Evolutionary conservation across 2,888 invertebrate species (phyloP).

Genomic region (Orchesella flavescens): DNA sequence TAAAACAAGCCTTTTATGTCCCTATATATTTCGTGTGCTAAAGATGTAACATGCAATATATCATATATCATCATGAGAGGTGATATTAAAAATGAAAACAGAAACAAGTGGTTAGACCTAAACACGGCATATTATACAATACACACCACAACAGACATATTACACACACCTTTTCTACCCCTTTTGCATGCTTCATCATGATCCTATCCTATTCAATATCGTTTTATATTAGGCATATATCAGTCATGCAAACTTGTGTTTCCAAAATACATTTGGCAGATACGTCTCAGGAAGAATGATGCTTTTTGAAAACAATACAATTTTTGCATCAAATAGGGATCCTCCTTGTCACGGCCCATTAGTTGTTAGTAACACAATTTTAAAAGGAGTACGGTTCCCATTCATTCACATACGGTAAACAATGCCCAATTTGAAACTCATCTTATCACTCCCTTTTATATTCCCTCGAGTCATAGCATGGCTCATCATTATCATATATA

Average conservation of each 20-base stretch:
- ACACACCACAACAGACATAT: no score
- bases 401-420: not conserved
- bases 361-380: not conserved
- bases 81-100: no score
- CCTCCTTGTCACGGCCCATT: constrained; percentile 37
- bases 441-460: not conserved
- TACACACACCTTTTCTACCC: constrained; percentile 13
- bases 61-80: no score
- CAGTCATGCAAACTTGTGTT: constrained; percentile 23
- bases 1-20: not conserved
- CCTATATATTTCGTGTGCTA: not conserved
- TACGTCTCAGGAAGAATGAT: not conserved
- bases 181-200: constrained; percentile 27
- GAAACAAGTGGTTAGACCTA: not conserved
- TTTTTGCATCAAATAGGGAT: not conserved
- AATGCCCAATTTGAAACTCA: constrained; percentile 32
- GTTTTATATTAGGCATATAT: constrained; percentile 38
- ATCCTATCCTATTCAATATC: constrained; percentile 28
- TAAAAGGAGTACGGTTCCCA: not conserved
- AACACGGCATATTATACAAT: no score
- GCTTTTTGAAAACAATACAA: constrained; percentile 8
- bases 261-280: not conserved
- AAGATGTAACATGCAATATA: not conserved
- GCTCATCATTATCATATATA: not conserved
- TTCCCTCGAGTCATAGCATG: not conserved